phyloP scores from a whole-genome alignment of 2,888 invertebrate species.

The Mechanitis messenoides region DNA sequence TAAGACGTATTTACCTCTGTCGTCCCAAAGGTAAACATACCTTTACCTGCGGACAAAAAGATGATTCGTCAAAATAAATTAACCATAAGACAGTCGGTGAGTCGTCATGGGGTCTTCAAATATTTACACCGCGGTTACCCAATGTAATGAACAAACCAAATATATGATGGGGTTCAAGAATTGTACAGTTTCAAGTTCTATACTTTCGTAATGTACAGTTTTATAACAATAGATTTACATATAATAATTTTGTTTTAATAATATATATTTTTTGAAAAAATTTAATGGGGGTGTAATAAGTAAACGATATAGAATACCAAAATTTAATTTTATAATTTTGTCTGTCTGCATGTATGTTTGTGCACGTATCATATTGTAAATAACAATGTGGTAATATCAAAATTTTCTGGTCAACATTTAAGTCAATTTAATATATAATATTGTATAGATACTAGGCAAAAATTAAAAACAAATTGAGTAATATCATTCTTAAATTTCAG shows the following conservation, averaged over 20 bases:
- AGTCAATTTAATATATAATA: too few species aligned
- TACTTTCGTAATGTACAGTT: too few species aligned
- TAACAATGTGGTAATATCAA: too few species aligned
- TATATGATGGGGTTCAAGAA: conserved; percentile 34
- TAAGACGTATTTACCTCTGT: conserved; percentile 3
- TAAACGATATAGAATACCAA: not conserved
- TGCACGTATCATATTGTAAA: too few species aligned
- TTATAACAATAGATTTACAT: too few species aligned
- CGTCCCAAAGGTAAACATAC: conserved; percentile 39
- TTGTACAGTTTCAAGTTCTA: conserved; percentile 10
- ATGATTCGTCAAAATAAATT: conserved; percentile 77
- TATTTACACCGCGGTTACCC: conserved; percentile 58
- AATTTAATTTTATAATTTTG: not conserved
- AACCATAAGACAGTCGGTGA: conserved; percentile 68
- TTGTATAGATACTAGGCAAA: too few species aligned
- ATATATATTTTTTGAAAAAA: too few species aligned
- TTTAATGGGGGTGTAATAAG: too few species aligned
- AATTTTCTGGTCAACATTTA: too few species aligned
- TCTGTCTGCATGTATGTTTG: too few species aligned
- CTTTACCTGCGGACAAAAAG: conserved; percentile 49
- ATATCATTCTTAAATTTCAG: not conserved
- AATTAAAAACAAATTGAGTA: not conserved
- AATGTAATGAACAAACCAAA: conserved; percentile 43
- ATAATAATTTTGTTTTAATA: too few species aligned
- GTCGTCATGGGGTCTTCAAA: conserved; percentile 62